Evolutionary conservation across 1,140 invertebrate genomes (phyloP).

Genomic region (Ephestia elutella): DNA sequence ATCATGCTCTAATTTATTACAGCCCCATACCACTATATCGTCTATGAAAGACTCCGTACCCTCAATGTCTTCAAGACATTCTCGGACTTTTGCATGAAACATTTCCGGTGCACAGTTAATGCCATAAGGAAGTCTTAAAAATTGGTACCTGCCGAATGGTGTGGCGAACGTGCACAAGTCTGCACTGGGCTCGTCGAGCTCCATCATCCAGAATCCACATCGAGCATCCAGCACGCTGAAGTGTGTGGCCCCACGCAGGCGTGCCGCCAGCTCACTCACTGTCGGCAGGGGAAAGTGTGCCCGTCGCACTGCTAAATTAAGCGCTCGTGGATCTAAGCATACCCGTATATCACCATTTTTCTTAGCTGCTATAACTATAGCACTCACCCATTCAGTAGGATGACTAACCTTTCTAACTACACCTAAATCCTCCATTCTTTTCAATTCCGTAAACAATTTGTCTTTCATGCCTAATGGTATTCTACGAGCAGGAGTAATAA

Average conservation of each 20-base stretch:
- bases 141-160: constrained; percentile 27
- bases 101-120: constrained; percentile 26
- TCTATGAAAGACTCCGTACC: constrained; percentile 24
- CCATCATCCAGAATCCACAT: no score
- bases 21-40: constrained; percentile 10
- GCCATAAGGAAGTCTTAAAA: constrained; percentile 26
- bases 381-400: constrained; percentile 17
- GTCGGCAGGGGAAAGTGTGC: constrained; percentile 26
- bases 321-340: constrained; percentile 23
- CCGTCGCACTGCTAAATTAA: constrained; percentile 21
- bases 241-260: constrained; percentile 14
- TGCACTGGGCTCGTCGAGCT: constrained; percentile 18
- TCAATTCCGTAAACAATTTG: constrained; percentile 14
- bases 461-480: constrained; percentile 17
- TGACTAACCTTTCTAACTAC: constrained; percentile 12
- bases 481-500: constrained; percentile 14
- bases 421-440: constrained; percentile 11
- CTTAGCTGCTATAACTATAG: constrained; percentile 21
- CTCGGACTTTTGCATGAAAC: constrained; percentile 23
- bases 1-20: neutral
- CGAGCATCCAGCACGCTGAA: constrained; percentile 24
- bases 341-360: constrained; percentile 20
- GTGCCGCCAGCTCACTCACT: constrained; percentile 20
- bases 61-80: constrained; percentile 18
- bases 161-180: constrained; percentile 27